Conservation (phyloP, 2,797 vertebrate species). For the Schizothorax lantsangensis region DNA sequence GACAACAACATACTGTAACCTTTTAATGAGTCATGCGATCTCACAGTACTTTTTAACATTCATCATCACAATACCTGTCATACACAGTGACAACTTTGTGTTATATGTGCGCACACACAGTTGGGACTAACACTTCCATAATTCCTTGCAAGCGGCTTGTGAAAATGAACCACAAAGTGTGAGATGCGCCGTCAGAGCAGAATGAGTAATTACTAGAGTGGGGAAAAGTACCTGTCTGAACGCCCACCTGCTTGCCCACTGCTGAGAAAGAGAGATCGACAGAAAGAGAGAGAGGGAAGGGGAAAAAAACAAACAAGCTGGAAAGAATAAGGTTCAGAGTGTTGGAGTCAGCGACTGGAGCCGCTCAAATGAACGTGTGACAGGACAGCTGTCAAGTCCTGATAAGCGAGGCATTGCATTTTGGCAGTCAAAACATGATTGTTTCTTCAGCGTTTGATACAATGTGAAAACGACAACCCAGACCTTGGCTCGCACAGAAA, state of each 20-base stretch:
- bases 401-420: conserved; percentile 44
- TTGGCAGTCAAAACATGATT: conserved; percentile 50
- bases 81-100: not conserved
- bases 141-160: not conserved
- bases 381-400: conserved; percentile 48
- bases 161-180: conserved; percentile 25
- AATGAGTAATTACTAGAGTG: conserved; percentile 36
- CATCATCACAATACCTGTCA: conserved; percentile 23
- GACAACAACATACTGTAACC: conserved; percentile 19
- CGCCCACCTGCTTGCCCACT: conserved; percentile 21
- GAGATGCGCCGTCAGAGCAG: conserved; percentile 15
- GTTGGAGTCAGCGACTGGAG: conserved; percentile 41
- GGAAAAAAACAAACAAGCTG: not conserved
- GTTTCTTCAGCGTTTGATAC: conserved; percentile 49
- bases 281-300: not conserved
- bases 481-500: conserved; percentile 24
- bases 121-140: conserved; percentile 15
- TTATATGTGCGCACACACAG: not conserved
- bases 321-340: conserved; percentile 13
- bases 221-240: conserved; percentile 31
- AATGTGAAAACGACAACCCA: conserved; percentile 45
- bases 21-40: conserved; percentile 14
- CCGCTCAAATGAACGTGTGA: conserved; percentile 36
- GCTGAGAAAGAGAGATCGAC: not conserved
- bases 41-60: conserved; percentile 24